Conservation (phyloP, 1,140 invertebrate species). For the Yoshiicerus persimilis region DNA sequence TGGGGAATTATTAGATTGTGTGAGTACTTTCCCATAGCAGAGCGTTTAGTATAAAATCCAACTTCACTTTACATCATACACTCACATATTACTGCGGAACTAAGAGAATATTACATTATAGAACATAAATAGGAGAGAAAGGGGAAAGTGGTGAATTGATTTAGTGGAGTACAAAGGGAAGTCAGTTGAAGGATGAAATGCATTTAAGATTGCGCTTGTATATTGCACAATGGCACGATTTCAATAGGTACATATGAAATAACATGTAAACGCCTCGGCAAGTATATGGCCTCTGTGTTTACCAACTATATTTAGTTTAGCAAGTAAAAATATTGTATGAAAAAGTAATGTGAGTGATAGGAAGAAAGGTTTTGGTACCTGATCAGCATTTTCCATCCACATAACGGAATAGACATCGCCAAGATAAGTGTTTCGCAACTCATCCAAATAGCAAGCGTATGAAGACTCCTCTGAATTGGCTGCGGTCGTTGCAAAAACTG, state of each 20-base stretch:
- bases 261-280: background rate
- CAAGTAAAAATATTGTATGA: background rate
- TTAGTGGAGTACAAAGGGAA: background rate
- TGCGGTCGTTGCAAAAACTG: conserved; percentile 68
- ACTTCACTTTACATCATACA: background rate
- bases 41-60: background rate
- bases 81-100: background rate
- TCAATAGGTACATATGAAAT: background rate
- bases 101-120: background rate
- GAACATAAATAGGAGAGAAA: background rate
- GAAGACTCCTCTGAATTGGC: conserved; percentile 64
- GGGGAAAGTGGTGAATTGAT: conserved; percentile 8
- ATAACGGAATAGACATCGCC: conserved; percentile 67
- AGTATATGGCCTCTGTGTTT: no score
- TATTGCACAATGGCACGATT: background rate
- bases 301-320: background rate
- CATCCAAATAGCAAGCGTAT: conserved; percentile 65
- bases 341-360: background rate
- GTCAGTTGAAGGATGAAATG: conserved; percentile 11
- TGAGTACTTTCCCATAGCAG: background rate
- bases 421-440: conserved; percentile 59
- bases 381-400: conserved; percentile 69
- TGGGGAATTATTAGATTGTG: background rate
- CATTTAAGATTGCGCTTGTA: background rate
- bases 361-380: conserved; percentile 51